phyloP scores from a whole-genome alignment of 1,140 invertebrate species.

The Tetramorium simillimum region DNA sequence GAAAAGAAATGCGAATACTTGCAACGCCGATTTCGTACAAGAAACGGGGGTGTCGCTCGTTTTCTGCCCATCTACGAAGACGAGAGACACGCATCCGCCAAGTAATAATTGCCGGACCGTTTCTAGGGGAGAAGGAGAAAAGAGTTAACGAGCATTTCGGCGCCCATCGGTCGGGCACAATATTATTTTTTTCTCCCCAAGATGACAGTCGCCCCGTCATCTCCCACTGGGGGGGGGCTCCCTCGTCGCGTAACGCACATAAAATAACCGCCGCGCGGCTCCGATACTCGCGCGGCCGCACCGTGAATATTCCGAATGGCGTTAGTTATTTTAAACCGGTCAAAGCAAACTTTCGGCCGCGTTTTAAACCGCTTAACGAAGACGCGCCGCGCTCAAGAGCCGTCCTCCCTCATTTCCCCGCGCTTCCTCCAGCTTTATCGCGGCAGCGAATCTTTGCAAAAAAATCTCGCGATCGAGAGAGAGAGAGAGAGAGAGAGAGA shows the following conservation, averaged over 20 bases:
- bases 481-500: not conserved
- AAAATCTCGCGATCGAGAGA: constrained; percentile 53
- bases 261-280: constrained; percentile 9
- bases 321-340: constrained; percentile 83
- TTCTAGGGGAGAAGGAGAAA: not conserved
- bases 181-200: constrained; percentile 58
- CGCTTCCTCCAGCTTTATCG: constrained; percentile 75
- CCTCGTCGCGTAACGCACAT: constrained; percentile 38
- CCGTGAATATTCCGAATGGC: constrained; percentile 81
- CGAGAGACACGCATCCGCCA: not conserved
- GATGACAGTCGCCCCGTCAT: constrained; percentile 11
- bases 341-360: constrained; percentile 80
- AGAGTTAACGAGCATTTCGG: constrained; percentile 68
- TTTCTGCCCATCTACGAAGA: not conserved
- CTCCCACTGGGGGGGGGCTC: not conserved
- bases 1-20: not conserved
- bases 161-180: constrained; percentile 62
- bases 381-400: constrained; percentile 79
- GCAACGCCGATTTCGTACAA: not conserved
- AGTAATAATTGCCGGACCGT: not conserved
- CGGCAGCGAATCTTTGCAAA: constrained; percentile 79
- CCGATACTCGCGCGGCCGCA: constrained; percentile 23
- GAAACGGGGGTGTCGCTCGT: not conserved
- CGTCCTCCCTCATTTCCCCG: not conserved
- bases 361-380: constrained; percentile 81